Base-by-base conservation (phyloP, 2,888 invertebrate genomes). In the Oscheius sp. region DNA sequence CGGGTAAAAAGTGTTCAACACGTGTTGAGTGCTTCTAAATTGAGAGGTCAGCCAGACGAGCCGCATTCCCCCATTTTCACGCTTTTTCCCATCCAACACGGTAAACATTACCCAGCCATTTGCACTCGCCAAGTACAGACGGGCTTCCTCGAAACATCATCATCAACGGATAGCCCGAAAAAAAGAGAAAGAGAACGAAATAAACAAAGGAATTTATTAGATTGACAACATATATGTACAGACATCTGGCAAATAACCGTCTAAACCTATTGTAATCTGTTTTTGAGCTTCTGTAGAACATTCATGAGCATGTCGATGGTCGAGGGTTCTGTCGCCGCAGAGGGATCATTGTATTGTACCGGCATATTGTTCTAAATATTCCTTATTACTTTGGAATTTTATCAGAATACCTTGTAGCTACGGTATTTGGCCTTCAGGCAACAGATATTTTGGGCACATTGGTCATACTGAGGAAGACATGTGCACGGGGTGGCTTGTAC, bases 231-330 rank as follows among this genome's bases (percentile, higher is more conserved):
- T 1, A 56, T 69, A 69, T 69, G 69, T 69, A 69, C 69, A 69
- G 46, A 56, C 58, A 69, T 21, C 18, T 41, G 43, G 45, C 9
- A 41, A 61, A 21, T 61, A 61, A 61, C 61, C 61, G 43, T 61
- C 35, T 63, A 27, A 12, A 13, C 27, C 18, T 58, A 49, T 45
- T 81, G 74, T 23, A 80, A 70, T 64, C 80, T 80, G 35, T 72
- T 83, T 59, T 83, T 83, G 78, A 83, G 77, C 66, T 80, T 82
- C 46, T 83, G 76, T 55, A 83, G 76, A 59, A 83, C 80, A 63
- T 83, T 79, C 76, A 83, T 80, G 59, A 83, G 73, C 79, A 83
- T 81, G 74, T 82, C 82, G 68, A 83, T 76, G 43, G 82, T 83
- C 21, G 80, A 79, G 66, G 79, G 78, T 45, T 76, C 75, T 7